Evolutionary conservation across 1,140 invertebrate genomes (phyloP), one percentile per base, ranked within the genome.

Genomic region (Drosophila subobscura): DNA sequence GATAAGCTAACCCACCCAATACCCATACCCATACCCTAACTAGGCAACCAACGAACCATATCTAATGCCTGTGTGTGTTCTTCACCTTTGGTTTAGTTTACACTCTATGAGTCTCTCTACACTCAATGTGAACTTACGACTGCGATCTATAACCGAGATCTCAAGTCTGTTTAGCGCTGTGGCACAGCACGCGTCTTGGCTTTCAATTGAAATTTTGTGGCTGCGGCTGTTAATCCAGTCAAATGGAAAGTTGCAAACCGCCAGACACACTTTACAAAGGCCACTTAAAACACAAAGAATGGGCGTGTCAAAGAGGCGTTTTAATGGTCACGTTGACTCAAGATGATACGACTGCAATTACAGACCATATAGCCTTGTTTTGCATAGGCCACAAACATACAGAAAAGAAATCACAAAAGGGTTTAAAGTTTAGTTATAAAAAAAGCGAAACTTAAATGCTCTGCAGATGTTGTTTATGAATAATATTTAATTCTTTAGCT

Each of bases 171-270:
- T 55, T 27, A 54, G 42, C 45, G 46, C 16, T 40, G 33, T 50
- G 20, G 40, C 51, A 58, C 22, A 54, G 44, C 45, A 60, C 14
- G 63, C 46, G 47, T 7, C 45, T 23, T 52, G 29, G 40, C 8
- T 54, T 37, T 65, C 57, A 74, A 70, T 81, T 78, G 45, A 52
- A 58, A 71, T 53, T 74, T 47, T 33, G 22, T 5, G 8, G 41
- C 33, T 45, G 10, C 20, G n/a, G 41, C 40, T 55, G 23, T 72
- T 41, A 79, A 84, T 68, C 66, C 72, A 79, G 66, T 85, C 65
- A 41, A 85, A 77, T 77, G 61, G 77, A 85, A 84, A 85, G 79
- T 79, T 61, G 45, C 44, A 58, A 58, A 59, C 57, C 25, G 16
- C 57, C 16, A 25, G 33, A 37, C 33, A 37, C 33, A 37, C 33